Conservation (phyloP, 1,140 invertebrate species). For the Apis laboriosa region DNA sequence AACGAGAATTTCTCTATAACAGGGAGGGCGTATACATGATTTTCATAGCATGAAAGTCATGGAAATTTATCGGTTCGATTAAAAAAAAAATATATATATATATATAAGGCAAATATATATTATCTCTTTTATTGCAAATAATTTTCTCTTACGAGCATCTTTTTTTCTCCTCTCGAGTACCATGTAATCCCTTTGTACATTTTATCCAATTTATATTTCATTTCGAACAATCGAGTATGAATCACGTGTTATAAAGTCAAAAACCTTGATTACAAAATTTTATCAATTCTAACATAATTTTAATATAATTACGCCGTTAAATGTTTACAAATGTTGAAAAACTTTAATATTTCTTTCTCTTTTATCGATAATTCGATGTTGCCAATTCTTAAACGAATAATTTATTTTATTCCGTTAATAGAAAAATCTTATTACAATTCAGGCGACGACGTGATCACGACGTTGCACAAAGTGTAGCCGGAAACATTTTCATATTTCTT, state of each 20-base stretch:
- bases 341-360: too few relatives aligned
- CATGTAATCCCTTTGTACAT: too few relatives aligned
- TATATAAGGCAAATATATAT: background rate
- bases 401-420: background rate
- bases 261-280: background rate
- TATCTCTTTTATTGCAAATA: background rate
- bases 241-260: background rate
- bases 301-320: too few relatives aligned
- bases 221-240: background rate
- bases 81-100: background rate
- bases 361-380: too few relatives aligned
- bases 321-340: too few relatives aligned
- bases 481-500: background rate
- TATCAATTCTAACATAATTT: too few relatives aligned
- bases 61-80: background rate
- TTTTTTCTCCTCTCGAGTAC: too few relatives aligned
- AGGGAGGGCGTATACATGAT: background rate
- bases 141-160: background rate
- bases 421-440: too few relatives aligned
- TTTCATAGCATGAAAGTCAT: background rate
- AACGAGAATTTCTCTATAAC: too few relatives aligned
- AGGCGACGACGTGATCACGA: too few relatives aligned
- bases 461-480: too few relatives aligned
- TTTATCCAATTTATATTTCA: background rate
- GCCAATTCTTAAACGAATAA: too few relatives aligned